Evolutionary conservation across 1,140 invertebrate species (phyloP).

Genomic region (Drosophila tropicalis): DNA sequence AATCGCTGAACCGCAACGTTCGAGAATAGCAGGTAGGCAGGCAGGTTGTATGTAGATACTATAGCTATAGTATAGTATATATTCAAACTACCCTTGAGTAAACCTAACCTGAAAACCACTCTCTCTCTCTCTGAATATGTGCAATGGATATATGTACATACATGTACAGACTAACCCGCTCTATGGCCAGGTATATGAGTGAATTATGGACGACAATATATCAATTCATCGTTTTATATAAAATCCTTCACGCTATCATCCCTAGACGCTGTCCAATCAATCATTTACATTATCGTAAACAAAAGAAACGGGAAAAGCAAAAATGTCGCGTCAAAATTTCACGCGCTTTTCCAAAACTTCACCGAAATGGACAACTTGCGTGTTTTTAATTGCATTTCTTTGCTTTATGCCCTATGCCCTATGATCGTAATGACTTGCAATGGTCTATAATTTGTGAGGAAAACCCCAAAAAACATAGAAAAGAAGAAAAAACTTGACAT

Average conservation of each 20-base stretch:
- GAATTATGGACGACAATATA: background rate
- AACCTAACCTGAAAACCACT: conserved; percentile 34
- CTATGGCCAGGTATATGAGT: background rate
- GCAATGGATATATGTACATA: conserved; percentile 20
- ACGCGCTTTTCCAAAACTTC: conserved; percentile 53
- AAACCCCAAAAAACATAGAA: background rate
- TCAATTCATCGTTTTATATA: background rate
- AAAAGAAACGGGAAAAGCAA: background rate
- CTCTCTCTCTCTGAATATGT: conserved; percentile 16
- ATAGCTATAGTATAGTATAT: background rate
- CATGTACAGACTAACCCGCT: conserved; percentile 54
- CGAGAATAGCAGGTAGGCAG: conserved; percentile 34
- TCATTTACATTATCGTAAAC: conserved; percentile 69
- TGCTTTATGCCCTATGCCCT: background rate
- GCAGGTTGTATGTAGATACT: conserved; percentile 1
- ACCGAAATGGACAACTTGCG: conserved; percentile 61
- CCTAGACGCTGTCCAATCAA: conserved; percentile 42
- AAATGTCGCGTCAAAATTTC: conserved; percentile 50
- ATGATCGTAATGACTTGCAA: background rate
- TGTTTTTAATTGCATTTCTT: conserved; percentile 65
- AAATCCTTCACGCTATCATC: conserved; percentile 5
- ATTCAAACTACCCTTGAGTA: conserved; percentile 5
- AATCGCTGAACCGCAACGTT: conserved; percentile 70
- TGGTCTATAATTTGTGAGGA: background rate
- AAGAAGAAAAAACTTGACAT: background rate